Base-by-base conservation (phyloP, 2,797 vertebrate genomes). In the Acanthopagrus latus region DNA sequence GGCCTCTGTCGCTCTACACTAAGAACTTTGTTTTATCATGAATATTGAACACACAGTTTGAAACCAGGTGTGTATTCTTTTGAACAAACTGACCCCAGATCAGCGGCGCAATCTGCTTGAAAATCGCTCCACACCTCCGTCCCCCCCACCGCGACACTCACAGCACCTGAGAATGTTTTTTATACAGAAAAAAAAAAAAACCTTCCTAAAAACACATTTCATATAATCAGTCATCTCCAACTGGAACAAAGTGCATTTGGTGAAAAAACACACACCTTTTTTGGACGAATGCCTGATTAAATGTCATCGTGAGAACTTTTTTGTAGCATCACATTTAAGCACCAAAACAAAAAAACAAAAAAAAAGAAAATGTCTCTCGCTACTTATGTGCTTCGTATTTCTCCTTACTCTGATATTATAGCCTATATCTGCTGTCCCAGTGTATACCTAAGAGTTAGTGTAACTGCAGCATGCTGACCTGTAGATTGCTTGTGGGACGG, bases 381-480 rank as follows among this genome's bases (percentile, higher is more conserved):
- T 82, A 62, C 62, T 38, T 43, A 74, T 8, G 58, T 78, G 71
- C 63, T 85, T 86, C 4, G 46, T 86, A 25, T 82, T 78, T 8
- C 59, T 82, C 71, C 74, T 75, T 74, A 29, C 81, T 88, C 81
- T 76, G 72, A 79, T 90, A 78, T 74, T 80, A 50, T 83, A 85
- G 55, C 74, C 76, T 69, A n/a, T 67, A 67, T 7, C 82, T 81
- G 80, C 89, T 91, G 86, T 87, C 85, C 81, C 69, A 23, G 74
- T 86, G 58, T 86, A 75, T 80, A 73, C 85, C 33, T 73, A 64
- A 86, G 72, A 90, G 62, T 76, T 88, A 82, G 86, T 60, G 60
- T 89, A 79, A 80, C 74, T 80, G 81, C 86, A 87, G 94, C 94
- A 95, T 95, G 94, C 87, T 71, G 72, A 88, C 82, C 85, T 82